These are phyloP conservation scores for Cyanoderma ruficeps DNA, from an alignment of 2,113 vertebrate genomes.

Conservation along the genomic window DNA sequence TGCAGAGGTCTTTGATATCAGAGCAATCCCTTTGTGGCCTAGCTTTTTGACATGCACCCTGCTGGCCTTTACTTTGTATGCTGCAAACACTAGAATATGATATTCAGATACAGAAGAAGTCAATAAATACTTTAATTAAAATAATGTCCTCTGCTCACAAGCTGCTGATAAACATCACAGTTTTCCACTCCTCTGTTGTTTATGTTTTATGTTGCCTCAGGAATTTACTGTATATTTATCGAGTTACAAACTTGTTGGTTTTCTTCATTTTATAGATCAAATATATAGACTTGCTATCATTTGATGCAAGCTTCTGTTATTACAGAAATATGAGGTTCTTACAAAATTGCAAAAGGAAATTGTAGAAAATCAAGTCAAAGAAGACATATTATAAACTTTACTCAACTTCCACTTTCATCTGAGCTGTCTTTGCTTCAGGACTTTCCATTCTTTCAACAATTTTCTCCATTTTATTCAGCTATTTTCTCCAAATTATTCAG, in stretches of 20 bases:
- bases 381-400: background rate
- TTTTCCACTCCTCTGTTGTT: background rate
- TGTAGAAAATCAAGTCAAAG: background rate
- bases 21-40: background rate
- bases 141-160: background rate
- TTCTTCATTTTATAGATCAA: background rate
- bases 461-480: background rate
- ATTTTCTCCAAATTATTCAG: background rate
- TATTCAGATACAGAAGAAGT: background rate
- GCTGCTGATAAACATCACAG: background rate
- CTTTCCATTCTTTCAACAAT: background rate
- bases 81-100: background rate
- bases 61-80: background rate
- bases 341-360: background rate
- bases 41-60: background rate
- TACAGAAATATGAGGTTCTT: background rate
- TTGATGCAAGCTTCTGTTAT: background rate
- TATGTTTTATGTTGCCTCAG: background rate
- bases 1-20: slow-evolving; percentile 16
- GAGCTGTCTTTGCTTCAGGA: background rate
- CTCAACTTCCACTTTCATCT: background rate
- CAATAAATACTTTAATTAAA: background rate
- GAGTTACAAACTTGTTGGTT: background rate
- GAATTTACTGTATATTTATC: background rate
- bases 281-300: background rate